A percentile compares a stretch with the other conserved stretches of the same genome.
These are phyloP conservation scores for Polypedilum pembai DNA, from an alignment of 1,140 invertebrate genomes.

Conservation along the genomic window DNA sequence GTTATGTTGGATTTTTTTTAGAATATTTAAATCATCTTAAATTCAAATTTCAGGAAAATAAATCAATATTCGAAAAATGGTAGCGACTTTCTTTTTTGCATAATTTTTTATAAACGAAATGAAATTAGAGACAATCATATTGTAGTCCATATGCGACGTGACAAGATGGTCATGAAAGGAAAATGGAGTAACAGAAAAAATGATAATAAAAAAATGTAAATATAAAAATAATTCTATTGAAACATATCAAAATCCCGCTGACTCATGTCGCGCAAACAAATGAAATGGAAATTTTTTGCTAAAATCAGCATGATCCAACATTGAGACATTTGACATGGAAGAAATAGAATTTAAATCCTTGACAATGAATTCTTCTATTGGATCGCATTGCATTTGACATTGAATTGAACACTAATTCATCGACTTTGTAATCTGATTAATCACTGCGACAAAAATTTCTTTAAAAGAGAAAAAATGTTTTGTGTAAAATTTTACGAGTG, in stretches of 20 bases:
- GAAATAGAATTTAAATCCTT: no score
- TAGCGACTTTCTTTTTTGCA: neutral
- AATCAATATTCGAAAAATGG: neutral
- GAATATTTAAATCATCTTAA: neutral
- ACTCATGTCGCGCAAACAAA: neutral
- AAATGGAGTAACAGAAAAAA: neutral
- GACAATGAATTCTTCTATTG: no score
- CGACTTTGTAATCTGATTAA: no score
- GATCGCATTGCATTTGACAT: no score
- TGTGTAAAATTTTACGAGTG: no score
- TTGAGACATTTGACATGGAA: no score
- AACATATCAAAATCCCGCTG: constrained; percentile 17
- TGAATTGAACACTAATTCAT: no score
- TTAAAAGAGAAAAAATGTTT: no score
- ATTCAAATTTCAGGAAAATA: neutral
- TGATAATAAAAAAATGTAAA: no score
- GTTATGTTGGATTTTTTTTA: neutral
- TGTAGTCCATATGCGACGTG: constrained; percentile 15
- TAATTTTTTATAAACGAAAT: neutral
- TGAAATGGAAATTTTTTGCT: neutral
- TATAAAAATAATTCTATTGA: neutral
- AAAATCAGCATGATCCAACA: neutral
- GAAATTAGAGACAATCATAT: constrained; percentile 1
- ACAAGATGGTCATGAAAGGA: neutral
- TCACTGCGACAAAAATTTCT: no score